Conservation (phyloP, 2,888 invertebrate genomes). For the Hydrotaea cyrtoneurina region DNA sequence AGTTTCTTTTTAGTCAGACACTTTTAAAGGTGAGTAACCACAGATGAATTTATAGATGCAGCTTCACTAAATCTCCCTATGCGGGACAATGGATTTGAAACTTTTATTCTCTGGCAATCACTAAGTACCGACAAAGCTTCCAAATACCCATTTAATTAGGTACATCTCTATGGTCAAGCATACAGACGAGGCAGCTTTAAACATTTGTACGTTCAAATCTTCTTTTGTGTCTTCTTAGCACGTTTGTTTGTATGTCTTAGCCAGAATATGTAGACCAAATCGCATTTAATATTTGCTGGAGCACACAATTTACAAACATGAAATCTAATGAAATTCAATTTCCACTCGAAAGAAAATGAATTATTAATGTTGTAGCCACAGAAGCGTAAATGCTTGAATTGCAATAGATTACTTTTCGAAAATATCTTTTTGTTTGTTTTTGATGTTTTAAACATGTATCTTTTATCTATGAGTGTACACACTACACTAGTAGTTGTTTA, state of each 20-base stretch:
- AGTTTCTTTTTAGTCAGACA: no score
- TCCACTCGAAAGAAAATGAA: constrained; percentile 25
- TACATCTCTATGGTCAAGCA: no score
- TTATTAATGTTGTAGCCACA: constrained; percentile 47
- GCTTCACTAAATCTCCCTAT: no score
- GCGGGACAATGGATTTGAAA: no score
- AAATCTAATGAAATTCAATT: background rate
- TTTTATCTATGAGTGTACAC: background rate
- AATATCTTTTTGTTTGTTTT: constrained; percentile 23
- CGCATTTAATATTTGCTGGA: no score
- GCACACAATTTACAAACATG: background rate
- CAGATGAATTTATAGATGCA: no score
- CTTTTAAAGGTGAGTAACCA: no score
- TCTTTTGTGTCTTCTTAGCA: background rate
- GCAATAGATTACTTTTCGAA: constrained; percentile 18
- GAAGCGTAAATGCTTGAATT: constrained; percentile 34
- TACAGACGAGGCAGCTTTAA: no score
- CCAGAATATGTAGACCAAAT: no score
- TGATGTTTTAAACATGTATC: constrained; percentile 11
- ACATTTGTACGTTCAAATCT: background rate
- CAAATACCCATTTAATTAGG: no score
- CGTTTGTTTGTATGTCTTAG: background rate
- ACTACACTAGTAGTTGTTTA: background rate
- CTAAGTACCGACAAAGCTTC: no score
- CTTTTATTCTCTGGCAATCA: no score